Evolutionary conservation across 1,140 invertebrate genomes (phyloP).

Genomic region (Camponotus pennsylvanicus): DNA sequence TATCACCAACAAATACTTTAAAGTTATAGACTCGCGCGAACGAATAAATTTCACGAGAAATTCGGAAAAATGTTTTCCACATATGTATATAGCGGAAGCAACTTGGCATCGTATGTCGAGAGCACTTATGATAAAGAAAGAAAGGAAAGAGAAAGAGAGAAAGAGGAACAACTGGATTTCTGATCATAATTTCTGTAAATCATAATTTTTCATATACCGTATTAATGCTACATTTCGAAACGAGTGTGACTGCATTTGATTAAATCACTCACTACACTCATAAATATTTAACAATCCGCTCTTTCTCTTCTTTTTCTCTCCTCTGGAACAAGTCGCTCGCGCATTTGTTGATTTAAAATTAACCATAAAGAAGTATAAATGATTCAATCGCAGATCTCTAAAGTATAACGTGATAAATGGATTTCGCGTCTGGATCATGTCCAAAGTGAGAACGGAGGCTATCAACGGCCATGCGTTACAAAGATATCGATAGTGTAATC

Average conservation of each 20-base stretch:
- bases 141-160: no score
- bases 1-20: slow-evolving; percentile 53
- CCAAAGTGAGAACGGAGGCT: neutral
- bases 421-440: slow-evolving; percentile 11
- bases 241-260: slow-evolving; percentile 10
- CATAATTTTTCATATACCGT: slow-evolving; percentile 35
- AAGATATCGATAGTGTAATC: slow-evolving; percentile 47
- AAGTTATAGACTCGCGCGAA: slow-evolving; percentile 3
- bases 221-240: slow-evolving; percentile 46
- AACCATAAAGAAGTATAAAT: slow-evolving; percentile 1
- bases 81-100: neutral
- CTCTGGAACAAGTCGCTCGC: neutral
- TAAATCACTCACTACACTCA: neutral
- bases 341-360: slow-evolving; percentile 37
- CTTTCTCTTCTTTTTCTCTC: no score
- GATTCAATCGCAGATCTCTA: neutral
- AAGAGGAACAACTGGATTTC: slow-evolving; percentile 3
- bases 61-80: neutral
- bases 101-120: neutral
- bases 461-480: slow-evolving; percentile 18
- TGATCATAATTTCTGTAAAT: slow-evolving; percentile 5
- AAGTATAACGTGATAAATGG: slow-evolving; percentile 33
- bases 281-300: slow-evolving; percentile 42
- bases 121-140: neutral
- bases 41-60: slow-evolving; percentile 1